These are phyloP conservation scores for Carduelis carduelis DNA, from an alignment of 2,797 vertebrate species.

Conservation along the genomic window DNA sequence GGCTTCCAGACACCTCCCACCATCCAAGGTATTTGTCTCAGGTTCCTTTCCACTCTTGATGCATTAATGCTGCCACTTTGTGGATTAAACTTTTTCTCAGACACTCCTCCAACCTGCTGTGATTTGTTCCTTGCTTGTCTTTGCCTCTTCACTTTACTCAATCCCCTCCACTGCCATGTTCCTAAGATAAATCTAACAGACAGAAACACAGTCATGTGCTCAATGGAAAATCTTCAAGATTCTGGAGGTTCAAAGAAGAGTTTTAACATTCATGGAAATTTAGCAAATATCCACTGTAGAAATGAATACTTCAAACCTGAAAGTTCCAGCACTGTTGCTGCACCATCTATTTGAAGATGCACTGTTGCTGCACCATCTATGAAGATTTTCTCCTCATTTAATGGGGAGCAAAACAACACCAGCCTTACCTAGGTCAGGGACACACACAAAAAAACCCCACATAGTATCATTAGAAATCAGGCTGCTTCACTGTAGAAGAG, in stretches of 20 bases:
- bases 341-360: not conserved
- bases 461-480: not conserved
- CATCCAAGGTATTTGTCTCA: not conserved
- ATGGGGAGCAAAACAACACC: not conserved
- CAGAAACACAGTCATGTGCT: not conserved
- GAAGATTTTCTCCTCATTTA: not conserved
- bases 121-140: not conserved
- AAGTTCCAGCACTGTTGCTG: not conserved
- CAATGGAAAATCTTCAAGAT: not conserved
- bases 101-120: not conserved
- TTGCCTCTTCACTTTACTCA: not conserved
- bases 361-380: not conserved
- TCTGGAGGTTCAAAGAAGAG: not conserved
- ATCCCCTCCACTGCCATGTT: not conserved
- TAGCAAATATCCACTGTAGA: not conserved
- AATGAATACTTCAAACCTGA: not conserved
- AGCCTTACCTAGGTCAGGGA: not conserved
- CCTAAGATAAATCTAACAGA: conserved; percentile 18
- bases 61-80: conserved; percentile 32
- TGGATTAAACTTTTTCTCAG: conserved; percentile 14
- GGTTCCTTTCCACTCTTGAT: not conserved
- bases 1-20: conserved; percentile 40
- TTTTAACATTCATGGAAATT: not conserved
- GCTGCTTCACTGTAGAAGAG: not conserved
- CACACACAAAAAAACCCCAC: not conserved